These are phyloP conservation scores for Actinemys pallida DNA, from an alignment of 2,113 vertebrate species.

Conservation along the genomic window DNA sequence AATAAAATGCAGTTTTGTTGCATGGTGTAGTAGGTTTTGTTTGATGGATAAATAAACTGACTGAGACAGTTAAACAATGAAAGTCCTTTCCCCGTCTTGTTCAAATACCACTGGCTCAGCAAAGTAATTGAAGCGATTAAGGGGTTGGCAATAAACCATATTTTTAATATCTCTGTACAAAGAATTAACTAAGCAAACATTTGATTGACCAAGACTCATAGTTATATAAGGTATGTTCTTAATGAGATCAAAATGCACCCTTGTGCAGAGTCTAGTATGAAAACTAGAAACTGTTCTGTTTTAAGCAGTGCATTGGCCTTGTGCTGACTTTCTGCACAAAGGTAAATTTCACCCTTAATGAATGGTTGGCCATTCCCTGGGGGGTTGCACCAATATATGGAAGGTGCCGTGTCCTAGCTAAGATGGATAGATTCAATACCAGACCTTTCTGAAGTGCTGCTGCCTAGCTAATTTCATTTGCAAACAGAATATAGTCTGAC, in stretches of 20 bases:
- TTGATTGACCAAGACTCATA: background rate
- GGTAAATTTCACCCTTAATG: background rate
- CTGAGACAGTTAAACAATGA: background rate
- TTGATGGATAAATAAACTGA: constrained; percentile 1
- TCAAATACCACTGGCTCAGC: background rate
- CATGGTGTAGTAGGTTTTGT: background rate
- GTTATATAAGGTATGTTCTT: background rate
- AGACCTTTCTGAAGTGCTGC: background rate
- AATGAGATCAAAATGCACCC: fast-evolving
- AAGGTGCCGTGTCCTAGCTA: background rate
- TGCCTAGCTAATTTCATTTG: background rate
- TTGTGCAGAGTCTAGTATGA: background rate
- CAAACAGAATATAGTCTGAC: background rate
- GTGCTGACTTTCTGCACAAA: background rate
- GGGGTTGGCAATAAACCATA: background rate
- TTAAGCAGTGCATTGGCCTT: background rate
- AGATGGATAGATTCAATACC: fast-evolving
- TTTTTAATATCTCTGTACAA: background rate
- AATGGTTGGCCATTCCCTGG: background rate
- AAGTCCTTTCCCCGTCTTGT: constrained; percentile 1
- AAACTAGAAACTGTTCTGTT: fast-evolving
- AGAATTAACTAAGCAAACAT: background rate
- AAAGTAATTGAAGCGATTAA: background rate
- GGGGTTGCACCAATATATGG: background rate
- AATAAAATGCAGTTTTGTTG: background rate